A percentile compares a stretch with the other conserved stretches of the same genome.
Conservation (phyloP, 2,113 vertebrate species). For the Motacilla tschutschensis region DNA sequence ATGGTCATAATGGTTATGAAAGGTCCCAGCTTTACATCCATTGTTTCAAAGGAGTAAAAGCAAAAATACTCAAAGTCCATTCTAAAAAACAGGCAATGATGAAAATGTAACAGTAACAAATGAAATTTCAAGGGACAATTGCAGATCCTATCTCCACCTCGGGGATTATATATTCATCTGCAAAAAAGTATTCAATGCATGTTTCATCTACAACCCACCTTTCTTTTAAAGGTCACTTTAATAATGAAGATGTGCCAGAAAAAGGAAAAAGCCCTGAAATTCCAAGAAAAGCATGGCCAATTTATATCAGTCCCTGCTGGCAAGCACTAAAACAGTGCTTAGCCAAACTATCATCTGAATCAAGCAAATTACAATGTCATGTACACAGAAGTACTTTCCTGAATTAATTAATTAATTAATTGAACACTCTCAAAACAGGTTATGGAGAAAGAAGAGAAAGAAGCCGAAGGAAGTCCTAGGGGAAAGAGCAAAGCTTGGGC, state of each 20-base stretch:
- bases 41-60: slow-evolving; percentile 12
- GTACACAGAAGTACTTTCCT: not conserved
- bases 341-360: not conserved
- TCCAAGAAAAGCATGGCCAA: not conserved
- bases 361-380: not conserved
- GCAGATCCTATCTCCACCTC: not conserved
- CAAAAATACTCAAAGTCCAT: not conserved
- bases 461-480: not conserved
- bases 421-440: not conserved
- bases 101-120: not conserved
- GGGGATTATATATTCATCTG: not conserved
- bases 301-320: not conserved
- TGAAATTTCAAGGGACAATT: not conserved
- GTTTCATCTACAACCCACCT: not conserved
- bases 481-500: not conserved
- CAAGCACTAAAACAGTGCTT: not conserved
- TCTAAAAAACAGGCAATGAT: not conserved
- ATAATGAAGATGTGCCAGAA: not conserved
- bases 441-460: not conserved
- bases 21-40: not conserved
- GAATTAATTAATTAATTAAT: not conserved
- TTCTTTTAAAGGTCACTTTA: not conserved
- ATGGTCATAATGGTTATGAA: not conserved
- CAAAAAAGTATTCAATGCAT: not conserved
- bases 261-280: not conserved